Evolutionary conservation across 37 sponge, comb jelly and placozoan species (phyloP).

Genomic region (Halichondria panicea): DNA sequence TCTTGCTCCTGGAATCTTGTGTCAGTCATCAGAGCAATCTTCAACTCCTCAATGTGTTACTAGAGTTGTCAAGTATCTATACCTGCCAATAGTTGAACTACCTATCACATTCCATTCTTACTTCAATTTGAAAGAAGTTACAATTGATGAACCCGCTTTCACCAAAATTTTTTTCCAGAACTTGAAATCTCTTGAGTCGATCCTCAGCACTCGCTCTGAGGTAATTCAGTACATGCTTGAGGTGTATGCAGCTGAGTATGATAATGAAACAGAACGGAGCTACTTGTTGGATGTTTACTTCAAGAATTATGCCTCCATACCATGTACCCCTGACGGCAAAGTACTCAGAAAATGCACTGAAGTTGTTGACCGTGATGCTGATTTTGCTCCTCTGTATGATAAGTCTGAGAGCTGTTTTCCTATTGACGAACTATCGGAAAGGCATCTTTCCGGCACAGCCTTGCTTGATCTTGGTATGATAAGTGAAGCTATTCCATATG

Average conservation of each 20-base stretch:
- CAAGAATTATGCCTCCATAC: constrained; percentile 27
- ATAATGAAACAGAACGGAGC: neutral
- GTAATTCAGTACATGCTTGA: constrained; percentile 22
- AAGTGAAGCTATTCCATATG: constrained; percentile 11
- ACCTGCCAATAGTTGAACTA: constrained; percentile 39
- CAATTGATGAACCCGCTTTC: constrained; percentile 11
- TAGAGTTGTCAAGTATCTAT: constrained; percentile 9
- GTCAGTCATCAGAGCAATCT: neutral
- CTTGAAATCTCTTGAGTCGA: neutral
- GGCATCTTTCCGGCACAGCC: constrained; percentile 5
- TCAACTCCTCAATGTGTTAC: neutral
- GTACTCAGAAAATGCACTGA: constrained; percentile 8
- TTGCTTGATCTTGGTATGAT: constrained; percentile 38
- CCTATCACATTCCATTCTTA: constrained; percentile 11
- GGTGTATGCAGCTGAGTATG: constrained; percentile 6
- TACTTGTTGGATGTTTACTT: neutral
- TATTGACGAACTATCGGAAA: neutral
- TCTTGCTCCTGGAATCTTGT: constrained; percentile 24
- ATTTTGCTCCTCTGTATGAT: constrained; percentile 40
- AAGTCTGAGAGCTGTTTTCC: constrained; percentile 36
- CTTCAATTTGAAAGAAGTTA: neutral
- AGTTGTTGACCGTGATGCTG: constrained; percentile 23
- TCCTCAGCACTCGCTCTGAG: constrained; percentile 14
- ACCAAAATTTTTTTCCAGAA: constrained; percentile 4
- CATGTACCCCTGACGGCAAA: constrained; percentile 55